Evolutionary conservation across 2,797 vertebrate species (phyloP), one percentile per base, ranked within the genome.

Genomic region (Oceanodroma leucorhoa): DNA sequence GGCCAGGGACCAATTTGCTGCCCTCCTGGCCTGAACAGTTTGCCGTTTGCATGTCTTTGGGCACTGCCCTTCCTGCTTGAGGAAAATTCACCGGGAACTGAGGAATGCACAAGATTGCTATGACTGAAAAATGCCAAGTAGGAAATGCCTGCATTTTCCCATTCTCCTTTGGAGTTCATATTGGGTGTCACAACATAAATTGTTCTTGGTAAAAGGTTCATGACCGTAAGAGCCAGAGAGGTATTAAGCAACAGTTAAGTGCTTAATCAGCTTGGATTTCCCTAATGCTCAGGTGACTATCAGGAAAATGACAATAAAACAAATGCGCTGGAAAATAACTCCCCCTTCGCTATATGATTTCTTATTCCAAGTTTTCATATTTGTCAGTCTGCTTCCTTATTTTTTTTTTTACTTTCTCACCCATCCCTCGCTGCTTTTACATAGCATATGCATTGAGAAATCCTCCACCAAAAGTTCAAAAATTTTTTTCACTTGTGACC

Each of bases 181-280:
- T 11, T 53, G 58, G 18, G 24, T 58, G 60, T 62, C 65, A 48
- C 21, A 57, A 16, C 15, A 50, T 40, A 45, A 83, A 83, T 34
- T 55, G 43, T 27, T 90, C 77, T 48, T 83, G 70, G 15, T 89
- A 78, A 66, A 84, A 48, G 20, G 66, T 73, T 90, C 58, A 6
- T 93, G 89, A 84, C 91, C 3, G 1, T 73, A 84, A 65, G 34
- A 88, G 66, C 54, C 34, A 1, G 64, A 53, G 32, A 53, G 12
- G 75, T 77, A 53, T 88, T 96, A 91, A 91, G 80, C 83, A 90
- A 54, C 46, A 53, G 62, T 82, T 91, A 60, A 95, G 83, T 93
- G 93, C 64, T 89, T 84, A 84, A 94, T 94, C 90, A 92, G 90
- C 70, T 93, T 93, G 85, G 34, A 38, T 88, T 94, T 87, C 55